Conservation (phyloP, 35 echinoderm and acorn worm species). For the Patiria miniata region DNA sequence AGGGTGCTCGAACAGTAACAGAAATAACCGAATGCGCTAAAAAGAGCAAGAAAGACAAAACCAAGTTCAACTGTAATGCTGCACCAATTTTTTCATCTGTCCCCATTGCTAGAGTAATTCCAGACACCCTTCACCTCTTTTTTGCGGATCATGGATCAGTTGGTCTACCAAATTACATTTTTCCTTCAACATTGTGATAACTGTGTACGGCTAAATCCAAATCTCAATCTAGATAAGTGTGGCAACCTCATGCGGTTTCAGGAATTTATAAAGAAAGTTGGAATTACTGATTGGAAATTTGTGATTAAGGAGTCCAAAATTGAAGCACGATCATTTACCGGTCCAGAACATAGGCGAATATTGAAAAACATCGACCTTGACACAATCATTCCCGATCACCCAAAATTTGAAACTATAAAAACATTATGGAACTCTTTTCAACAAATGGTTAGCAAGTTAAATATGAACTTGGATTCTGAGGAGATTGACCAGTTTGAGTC, state of each 20-base stretch:
- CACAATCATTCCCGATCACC: slow-evolving; percentile 35
- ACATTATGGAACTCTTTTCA: slow-evolving; percentile 20
- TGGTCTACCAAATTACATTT: slow-evolving; percentile 59
- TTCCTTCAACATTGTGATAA: slow-evolving; percentile 52
- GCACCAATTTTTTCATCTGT: slow-evolving; percentile 49
- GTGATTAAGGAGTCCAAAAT: slow-evolving; percentile 55
- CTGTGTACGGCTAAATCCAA: slow-evolving; percentile 17
- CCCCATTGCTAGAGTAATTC: slow-evolving; percentile 44
- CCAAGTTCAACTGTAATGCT: slow-evolving; percentile 58
- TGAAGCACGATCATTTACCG: slow-evolving; percentile 50
- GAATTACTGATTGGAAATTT: slow-evolving; percentile 46
- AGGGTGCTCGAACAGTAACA: slow-evolving; percentile 48
- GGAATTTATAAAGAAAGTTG: slow-evolving; percentile 13
- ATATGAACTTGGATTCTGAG: not conserved
- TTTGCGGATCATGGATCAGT: slow-evolving; percentile 61
- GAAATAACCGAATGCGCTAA: slow-evolving; percentile 59
- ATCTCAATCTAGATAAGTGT: not conserved
- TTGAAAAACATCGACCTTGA: slow-evolving; percentile 28
- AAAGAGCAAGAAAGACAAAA: slow-evolving; percentile 58
- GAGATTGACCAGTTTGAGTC: slow-evolving; percentile 39
- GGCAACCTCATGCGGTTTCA: slow-evolving; percentile 57
- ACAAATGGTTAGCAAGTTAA: slow-evolving; percentile 15
- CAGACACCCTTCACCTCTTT: slow-evolving; percentile 71
- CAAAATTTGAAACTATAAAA: slow-evolving; percentile 38
- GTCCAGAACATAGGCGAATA: slow-evolving; percentile 55